These are phyloP conservation scores for Trimorus sp. DNA, from an alignment of 2,888 invertebrate species.

Conservation along the genomic window DNA sequence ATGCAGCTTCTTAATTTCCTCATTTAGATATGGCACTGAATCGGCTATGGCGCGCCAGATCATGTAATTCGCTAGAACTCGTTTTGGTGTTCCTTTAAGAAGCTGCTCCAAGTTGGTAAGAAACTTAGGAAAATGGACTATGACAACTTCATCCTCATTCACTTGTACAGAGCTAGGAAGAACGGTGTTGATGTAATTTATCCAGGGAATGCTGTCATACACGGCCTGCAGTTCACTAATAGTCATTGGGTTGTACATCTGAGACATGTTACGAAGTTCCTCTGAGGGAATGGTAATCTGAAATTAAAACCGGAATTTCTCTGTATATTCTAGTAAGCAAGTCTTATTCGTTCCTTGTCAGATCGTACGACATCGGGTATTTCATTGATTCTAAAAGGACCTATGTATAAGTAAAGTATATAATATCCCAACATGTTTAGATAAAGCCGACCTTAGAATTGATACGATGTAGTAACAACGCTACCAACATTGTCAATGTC, in stretches of 20 bases:
- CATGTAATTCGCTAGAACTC: constrained; percentile 93
- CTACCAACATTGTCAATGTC: too few species aligned
- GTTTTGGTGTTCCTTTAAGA: constrained; percentile 84
- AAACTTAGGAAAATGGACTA: constrained; percentile 93
- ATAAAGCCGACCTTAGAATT: too few species aligned
- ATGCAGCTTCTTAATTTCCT: constrained; percentile 89
- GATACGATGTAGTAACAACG: too few species aligned
- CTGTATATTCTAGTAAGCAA: too few species aligned
- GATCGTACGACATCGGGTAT: too few species aligned
- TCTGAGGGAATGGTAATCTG: constrained; percentile 85
- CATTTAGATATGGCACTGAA: constrained; percentile 90
- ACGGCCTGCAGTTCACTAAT: constrained; percentile 88
- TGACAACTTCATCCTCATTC: constrained; percentile 88
- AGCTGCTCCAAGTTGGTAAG: constrained; percentile 87
- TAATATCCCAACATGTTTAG: too few species aligned
- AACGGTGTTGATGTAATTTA: constrained; percentile 91
- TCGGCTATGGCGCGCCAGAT: constrained; percentile 95
- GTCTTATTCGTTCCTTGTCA: too few species aligned
- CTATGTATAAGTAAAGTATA: too few species aligned
- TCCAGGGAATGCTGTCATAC: constrained; percentile 91
- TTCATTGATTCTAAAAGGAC: too few species aligned
- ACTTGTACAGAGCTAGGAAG: constrained; percentile 86
- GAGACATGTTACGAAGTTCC: constrained; percentile 92
- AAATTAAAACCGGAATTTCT: too few species aligned
- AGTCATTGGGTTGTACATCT: constrained; percentile 95